phyloP scores from a whole-genome alignment of 2,797 vertebrate species.

The Syncerus caffer region DNA sequence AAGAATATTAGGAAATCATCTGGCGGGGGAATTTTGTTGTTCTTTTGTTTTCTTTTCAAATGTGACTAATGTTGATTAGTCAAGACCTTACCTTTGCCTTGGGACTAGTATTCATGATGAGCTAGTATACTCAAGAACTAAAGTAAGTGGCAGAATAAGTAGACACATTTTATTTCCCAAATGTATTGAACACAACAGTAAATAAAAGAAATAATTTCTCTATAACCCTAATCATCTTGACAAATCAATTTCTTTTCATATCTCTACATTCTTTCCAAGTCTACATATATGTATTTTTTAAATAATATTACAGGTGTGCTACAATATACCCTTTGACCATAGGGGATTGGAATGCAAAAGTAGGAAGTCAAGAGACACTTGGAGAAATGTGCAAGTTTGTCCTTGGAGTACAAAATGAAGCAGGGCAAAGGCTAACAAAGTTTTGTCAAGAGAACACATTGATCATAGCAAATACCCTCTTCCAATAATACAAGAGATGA shows the following conservation, averaged over 20 bases:
- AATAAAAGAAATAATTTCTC: not conserved
- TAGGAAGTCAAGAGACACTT: not conserved
- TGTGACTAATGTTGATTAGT: conserved; percentile 14
- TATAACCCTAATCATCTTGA: not conserved
- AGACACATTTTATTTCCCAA: conserved; percentile 16
- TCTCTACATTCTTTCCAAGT: not conserved
- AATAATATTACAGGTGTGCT: not conserved
- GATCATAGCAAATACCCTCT: not conserved
- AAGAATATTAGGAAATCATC: not conserved
- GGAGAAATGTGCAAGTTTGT: not conserved
- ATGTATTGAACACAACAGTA: not conserved
- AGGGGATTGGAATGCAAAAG: not conserved
- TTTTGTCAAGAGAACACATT: not conserved
- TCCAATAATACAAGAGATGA: not conserved
- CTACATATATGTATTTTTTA: not conserved
- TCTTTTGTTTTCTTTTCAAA: conserved; percentile 8
- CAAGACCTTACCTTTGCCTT: not conserved
- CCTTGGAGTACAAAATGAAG: not conserved
- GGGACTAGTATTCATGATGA: not conserved
- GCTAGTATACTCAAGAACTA: not conserved
- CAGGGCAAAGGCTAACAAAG: not conserved
- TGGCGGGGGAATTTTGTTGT: not conserved
- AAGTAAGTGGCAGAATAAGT: not conserved
- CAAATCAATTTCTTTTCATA: conserved; percentile 2
- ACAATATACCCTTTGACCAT: not conserved